Percentiles rank a stretch among this genome's conserved stretches.
These are phyloP conservation scores for Athripsodes cinereus DNA, from an alignment of 2,888 invertebrate genomes.

Conservation along the genomic window DNA sequence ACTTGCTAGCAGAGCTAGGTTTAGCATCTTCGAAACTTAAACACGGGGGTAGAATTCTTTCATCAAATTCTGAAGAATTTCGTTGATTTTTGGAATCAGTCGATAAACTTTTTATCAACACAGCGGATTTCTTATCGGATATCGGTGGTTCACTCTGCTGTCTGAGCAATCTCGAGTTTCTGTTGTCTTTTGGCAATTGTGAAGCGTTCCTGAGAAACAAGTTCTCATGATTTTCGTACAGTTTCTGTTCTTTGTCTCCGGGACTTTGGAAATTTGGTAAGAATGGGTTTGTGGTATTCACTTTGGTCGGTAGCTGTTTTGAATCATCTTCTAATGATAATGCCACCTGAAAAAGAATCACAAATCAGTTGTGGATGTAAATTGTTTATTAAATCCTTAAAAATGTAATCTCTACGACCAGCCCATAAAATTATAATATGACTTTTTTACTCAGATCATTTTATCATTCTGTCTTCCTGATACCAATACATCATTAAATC, in stretches of 20 bases:
- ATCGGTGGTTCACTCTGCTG: constrained; percentile 43
- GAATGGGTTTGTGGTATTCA: constrained; percentile 40
- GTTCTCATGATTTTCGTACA: constrained; percentile 47
- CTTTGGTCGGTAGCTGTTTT: constrained; percentile 29
- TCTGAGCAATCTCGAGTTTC: constrained; percentile 38
- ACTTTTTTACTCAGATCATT: too few relatives aligned
- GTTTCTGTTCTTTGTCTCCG: constrained; percentile 34
- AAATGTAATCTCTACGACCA: too few relatives aligned
- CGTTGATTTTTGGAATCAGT: constrained; percentile 37
- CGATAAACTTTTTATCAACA: constrained; percentile 41
- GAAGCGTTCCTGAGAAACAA: constrained; percentile 43
- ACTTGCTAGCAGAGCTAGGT: constrained; percentile 11
- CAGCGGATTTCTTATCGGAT: constrained; percentile 36
- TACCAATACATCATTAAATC: too few relatives aligned
- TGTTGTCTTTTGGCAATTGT: constrained; percentile 40
- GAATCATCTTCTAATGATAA: constrained; percentile 12
- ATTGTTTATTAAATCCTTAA: too few relatives aligned
- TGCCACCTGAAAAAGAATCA: constrained; percentile 4
- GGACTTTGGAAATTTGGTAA: constrained; percentile 32
- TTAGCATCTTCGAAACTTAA: constrained; percentile 29
- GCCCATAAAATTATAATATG: too few relatives aligned
- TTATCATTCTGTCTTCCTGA: not conserved
- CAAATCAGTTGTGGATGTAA: too few relatives aligned
- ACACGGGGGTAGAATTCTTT: constrained; percentile 8
- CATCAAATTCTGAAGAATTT: constrained; percentile 8